phyloP scores from a whole-genome alignment of 2,797 vertebrate genomes.

The Spondyliosoma cantharus region DNA sequence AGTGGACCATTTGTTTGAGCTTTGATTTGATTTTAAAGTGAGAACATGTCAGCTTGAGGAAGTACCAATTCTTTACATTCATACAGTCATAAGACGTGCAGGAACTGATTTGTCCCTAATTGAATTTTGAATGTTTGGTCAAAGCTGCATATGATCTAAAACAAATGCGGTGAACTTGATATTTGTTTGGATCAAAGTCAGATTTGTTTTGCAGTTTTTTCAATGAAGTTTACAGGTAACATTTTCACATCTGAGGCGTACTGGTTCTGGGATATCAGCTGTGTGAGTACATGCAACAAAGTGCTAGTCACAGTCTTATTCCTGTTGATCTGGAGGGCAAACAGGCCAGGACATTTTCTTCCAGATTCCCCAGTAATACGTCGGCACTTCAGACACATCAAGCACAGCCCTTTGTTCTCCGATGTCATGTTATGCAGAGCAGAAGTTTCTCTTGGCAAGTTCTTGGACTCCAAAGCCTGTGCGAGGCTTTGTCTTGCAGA shows the following conservation, averaged over 20 bases:
- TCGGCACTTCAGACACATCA: constrained; percentile 61
- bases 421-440: constrained; percentile 72
- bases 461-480: constrained; percentile 48
- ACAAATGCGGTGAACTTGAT: neutral
- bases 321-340: constrained; percentile 29
- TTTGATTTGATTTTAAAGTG: neutral
- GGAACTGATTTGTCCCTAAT: neutral
- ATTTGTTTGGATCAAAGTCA: neutral
- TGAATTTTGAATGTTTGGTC: neutral
- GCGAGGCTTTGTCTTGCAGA: constrained; percentile 71
- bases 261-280: neutral
- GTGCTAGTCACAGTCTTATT: constrained; percentile 16
- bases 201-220: neutral
- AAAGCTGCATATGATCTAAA: too few species aligned
- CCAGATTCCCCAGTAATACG: constrained; percentile 40
- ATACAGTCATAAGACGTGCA: neutral
- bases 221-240: neutral
- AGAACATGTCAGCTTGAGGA: neutral
- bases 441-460: constrained; percentile 78
- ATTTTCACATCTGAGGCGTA: neutral
- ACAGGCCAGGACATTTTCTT: constrained; percentile 23
- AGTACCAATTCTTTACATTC: neutral
- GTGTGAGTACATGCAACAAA: constrained; percentile 1
- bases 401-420: constrained; percentile 74
- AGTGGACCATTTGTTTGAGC: neutral